phyloP scores from a whole-genome alignment of 2,888 invertebrate genomes.

The Cerceris ruficornis region DNA sequence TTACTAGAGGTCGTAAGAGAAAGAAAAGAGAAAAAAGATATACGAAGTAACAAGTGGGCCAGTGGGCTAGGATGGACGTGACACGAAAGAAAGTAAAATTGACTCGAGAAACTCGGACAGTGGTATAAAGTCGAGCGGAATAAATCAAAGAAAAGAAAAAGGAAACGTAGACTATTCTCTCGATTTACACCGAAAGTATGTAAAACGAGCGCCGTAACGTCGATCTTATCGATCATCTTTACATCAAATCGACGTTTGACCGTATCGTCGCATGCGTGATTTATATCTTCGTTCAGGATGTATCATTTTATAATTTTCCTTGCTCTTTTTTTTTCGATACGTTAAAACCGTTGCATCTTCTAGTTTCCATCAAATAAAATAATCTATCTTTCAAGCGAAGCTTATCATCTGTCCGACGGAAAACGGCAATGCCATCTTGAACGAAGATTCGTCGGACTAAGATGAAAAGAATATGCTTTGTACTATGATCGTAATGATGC shows the following conservation, averaged over 20 bases:
- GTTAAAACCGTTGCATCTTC: too few species aligned
- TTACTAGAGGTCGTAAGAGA: constrained; percentile 20
- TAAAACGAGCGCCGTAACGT: constrained; percentile 24
- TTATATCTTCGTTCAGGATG: constrained; percentile 48
- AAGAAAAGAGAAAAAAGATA: constrained; percentile 18
- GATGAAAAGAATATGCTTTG: constrained; percentile 39
- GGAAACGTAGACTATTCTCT: constrained; percentile 20
- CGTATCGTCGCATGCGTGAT: constrained; percentile 54
- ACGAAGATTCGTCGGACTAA: constrained; percentile 24
- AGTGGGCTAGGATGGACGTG: constrained; percentile 38
- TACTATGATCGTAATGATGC: constrained; percentile 63
- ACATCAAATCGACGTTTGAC: constrained; percentile 29
- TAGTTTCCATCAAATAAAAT: background rate
- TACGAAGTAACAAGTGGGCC: constrained; percentile 20
- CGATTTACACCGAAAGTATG: constrained; percentile 42
- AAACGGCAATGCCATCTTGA: constrained; percentile 45
- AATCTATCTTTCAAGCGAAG: background rate
- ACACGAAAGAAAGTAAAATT: constrained; percentile 47
- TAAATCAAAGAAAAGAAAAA: constrained; percentile 28
- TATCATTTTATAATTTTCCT: constrained; percentile 2
- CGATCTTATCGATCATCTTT: constrained; percentile 25
- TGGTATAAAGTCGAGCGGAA: constrained; percentile 46
- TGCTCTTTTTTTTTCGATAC: background rate
- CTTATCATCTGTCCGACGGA: background rate
- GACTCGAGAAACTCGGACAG: constrained; percentile 47